These are phyloP conservation scores for Drosophila eohydei DNA, from an alignment of 2,888 invertebrate genomes.

Conservation along the genomic window DNA sequence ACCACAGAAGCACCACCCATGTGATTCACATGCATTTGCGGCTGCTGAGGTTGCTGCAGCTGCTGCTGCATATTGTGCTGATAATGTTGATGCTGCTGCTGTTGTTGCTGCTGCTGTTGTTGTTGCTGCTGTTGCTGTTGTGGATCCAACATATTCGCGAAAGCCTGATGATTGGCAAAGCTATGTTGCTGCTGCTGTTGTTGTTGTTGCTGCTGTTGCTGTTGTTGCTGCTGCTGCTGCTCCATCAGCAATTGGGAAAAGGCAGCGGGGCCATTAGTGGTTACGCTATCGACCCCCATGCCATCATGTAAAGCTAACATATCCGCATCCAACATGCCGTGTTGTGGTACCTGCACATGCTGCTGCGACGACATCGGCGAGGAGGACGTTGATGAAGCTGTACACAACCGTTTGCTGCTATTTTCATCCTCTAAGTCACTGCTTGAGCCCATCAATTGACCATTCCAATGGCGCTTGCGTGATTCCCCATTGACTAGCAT, in stretches of 20 bases:
- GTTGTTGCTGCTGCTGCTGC: conserved; percentile 74
- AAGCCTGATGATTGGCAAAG: conserved; percentile 71
- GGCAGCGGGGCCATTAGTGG: conserved; percentile 64
- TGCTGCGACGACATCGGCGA: conserved; percentile 76
- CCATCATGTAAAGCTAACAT: conserved; percentile 80
- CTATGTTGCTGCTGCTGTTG: conserved; percentile 70
- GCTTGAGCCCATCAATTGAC: conserved; percentile 72
- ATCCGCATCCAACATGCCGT: conserved; percentile 76
- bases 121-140: conserved; percentile 71
- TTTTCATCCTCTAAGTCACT: conserved; percentile 77
- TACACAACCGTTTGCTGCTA: conserved; percentile 81
- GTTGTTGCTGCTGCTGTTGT: conserved; percentile 62
- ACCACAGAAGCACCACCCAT: conserved; percentile 62
- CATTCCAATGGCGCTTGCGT: conserved; percentile 83
- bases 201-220: conserved; percentile 72
- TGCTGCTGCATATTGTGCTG: conserved; percentile 57
- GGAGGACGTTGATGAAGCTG: conserved; percentile 75
- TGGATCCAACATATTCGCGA: conserved; percentile 57
- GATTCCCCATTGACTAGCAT: conserved; percentile 65
- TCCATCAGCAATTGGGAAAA: conserved; percentile 78
- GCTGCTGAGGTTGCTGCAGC: conserved; percentile 73
- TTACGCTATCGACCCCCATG: conserved; percentile 69
- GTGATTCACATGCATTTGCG: conserved; percentile 68
- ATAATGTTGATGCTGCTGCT: conserved; percentile 56
- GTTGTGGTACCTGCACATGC: conserved; percentile 64